phyloP scores from a whole-genome alignment of 2,888 invertebrate genomes.

The Stenchaetothrips biformis region DNA sequence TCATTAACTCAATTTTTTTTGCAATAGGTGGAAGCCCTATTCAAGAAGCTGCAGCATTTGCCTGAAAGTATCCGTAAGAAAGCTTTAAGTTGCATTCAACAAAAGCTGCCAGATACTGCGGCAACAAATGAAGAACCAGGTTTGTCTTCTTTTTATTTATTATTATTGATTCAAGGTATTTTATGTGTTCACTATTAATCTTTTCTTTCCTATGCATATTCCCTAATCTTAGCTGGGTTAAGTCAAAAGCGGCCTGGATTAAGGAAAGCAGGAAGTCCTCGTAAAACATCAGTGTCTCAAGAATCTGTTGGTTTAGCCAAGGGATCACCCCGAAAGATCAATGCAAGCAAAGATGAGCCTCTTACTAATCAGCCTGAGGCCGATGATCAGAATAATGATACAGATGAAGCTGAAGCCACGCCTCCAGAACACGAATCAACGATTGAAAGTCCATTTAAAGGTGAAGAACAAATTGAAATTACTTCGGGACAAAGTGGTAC shows the following conservation, averaged over 20 bases:
- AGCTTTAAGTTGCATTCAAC: slow-evolving; percentile 32
- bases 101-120: slow-evolving; percentile 28
- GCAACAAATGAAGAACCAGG: background rate
- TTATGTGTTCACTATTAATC: no score
- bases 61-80: slow-evolving; percentile 30
- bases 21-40: slow-evolving; percentile 33
- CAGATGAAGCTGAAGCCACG: background rate
- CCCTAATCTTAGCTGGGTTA: no score
- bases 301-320: background rate
- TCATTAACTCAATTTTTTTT: background rate
- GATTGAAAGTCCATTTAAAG: background rate
- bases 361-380: background rate
- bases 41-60: slow-evolving; percentile 31
- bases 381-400: background rate
- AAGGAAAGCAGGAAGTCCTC: background rate
- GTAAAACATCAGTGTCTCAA: background rate
- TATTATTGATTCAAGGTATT: no score
- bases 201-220: no score
- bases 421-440: background rate
- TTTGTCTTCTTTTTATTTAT: background rate
- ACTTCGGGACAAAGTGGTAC: no score
- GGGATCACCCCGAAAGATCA: background rate
- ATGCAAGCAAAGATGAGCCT: background rate
- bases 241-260: background rate
- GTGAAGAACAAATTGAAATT: no score